Percentiles rank a stretch among this genome's conserved stretches.
phyloP scores from a whole-genome alignment of 37 sponge, comb jelly and placozoan species.

The Geodia barretti region DNA sequence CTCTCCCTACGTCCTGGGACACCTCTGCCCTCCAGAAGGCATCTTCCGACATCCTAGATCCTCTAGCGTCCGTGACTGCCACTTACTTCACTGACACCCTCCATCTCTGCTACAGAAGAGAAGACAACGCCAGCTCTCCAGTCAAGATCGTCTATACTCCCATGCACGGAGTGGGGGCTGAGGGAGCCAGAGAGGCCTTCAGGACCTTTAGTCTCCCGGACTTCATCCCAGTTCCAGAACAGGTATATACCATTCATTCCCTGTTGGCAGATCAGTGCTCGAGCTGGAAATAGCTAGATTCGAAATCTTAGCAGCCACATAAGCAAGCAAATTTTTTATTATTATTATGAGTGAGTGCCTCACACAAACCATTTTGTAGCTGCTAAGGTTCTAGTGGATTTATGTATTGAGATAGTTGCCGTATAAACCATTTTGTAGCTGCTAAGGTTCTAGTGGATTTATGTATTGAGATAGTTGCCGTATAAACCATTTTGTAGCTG shows the following conservation, averaged over 20 bases:
- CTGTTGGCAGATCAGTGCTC: not conserved
- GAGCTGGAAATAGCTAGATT: no score
- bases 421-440: no score
- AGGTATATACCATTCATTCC: constrained; percentile 40
- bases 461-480: no score
- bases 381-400: no score
- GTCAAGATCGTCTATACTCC: constrained; percentile 86
- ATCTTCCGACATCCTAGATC: constrained; percentile 64
- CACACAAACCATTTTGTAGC: no score
- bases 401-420: no score
- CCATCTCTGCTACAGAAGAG: constrained; percentile 49
- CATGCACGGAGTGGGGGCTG: constrained; percentile 97
- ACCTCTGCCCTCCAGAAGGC: constrained; percentile 17
- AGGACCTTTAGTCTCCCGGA: constrained; percentile 69
- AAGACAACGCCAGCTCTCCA: constrained; percentile 2
- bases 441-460: no score
- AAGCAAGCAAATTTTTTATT: no score
- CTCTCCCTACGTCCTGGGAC: constrained; percentile 89
- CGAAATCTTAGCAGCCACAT: not conserved
- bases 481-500: no score
- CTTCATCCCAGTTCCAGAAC: constrained; percentile 81
- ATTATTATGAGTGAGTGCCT: no score
- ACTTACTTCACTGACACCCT: constrained; percentile 71
- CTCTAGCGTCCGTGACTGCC: constrained; percentile 57
- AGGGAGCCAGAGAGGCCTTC: constrained; percentile 76